A percentile compares a stretch with the other conserved stretches of the same genome.
These are phyloP conservation scores for Drosophila rufa DNA, from an alignment of 1,140 invertebrate genomes.

Conservation along the genomic window DNA sequence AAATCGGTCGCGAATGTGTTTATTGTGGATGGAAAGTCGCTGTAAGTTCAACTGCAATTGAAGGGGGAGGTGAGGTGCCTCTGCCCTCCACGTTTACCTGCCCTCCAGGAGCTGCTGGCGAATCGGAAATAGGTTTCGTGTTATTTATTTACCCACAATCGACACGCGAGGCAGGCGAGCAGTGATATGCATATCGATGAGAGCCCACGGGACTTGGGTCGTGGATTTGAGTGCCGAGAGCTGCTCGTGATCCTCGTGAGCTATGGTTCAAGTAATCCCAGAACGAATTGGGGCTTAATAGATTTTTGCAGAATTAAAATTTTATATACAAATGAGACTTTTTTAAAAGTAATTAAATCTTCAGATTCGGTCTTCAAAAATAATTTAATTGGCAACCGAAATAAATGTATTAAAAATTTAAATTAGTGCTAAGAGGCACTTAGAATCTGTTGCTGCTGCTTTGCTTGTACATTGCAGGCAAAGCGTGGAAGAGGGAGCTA, in stretches of 20 bases:
- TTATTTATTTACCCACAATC: constrained; percentile 83
- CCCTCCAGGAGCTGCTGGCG: constrained; percentile 27
- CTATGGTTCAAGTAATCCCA: neutral
- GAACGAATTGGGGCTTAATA: neutral
- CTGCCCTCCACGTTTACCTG: neutral
- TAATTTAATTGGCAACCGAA: too few relatives aligned
- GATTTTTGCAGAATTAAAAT: neutral
- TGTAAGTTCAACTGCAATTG: constrained; percentile 68
- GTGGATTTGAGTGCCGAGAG: constrained; percentile 6
- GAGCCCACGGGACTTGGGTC: constrained; percentile 14
- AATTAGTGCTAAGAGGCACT: too few relatives aligned
- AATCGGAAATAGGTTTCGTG: constrained; percentile 79
- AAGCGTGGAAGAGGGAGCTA: too few relatives aligned
- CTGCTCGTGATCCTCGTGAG: constrained; percentile 32
- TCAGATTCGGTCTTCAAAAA: too few relatives aligned
- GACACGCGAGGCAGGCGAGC: constrained; percentile 71
- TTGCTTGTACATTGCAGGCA: too few relatives aligned
- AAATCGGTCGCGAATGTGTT: constrained; percentile 65
- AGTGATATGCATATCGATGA: constrained; percentile 81
- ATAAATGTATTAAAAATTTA: too few relatives aligned
- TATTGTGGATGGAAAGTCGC: constrained; percentile 40
- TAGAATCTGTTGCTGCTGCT: too few relatives aligned
- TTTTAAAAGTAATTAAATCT: too few relatives aligned
- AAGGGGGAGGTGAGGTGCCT: neutral
- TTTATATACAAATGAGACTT: neutral